Base-by-base conservation (phyloP, 2,113 vertebrate genomes). In the Peromyscus californicus region DNA sequence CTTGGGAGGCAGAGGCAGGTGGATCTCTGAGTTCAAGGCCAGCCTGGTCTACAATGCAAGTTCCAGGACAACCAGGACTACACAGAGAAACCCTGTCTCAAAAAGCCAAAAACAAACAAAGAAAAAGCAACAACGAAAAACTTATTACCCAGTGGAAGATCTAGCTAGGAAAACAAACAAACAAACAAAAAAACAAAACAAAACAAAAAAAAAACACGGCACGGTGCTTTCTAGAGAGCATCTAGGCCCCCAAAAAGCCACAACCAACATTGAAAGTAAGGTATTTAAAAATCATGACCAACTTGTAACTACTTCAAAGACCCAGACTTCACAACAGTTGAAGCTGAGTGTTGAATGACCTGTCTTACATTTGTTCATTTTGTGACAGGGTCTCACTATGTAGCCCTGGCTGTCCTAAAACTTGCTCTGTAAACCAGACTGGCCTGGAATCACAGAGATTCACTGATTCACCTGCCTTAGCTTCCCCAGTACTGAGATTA, bases 211-310 rank as follows among this genome's bases (percentile, higher is more conserved):
- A 84, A 63, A 42, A 51, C 42, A 92, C 31, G 2, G 5, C 22
- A 1, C 15, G 22, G 24, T 12, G 4, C 65, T 48, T 89, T 16
- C 65, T 84, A 78, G 65, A 90, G 19, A 90, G 12, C 13, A 69
- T 4, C 57, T 8, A 92, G 89, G 29, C n/a, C 57, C 84, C 88
- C n/a, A 70, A 61, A 39, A 65, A 59, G 17, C 17, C 63, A 93
- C 36, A 59, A 51, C 1, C n/a, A 54, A 51, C n/a, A 57, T 48
- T 31, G 92, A 70, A 4, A 48, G 4, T 17, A 36, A n/a, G 2
- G 13, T 54, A 17, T 76, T 76, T 69, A 83, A 94, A 94, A 91
- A 79, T 72, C 36, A 45, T 82, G 59, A 80, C 33, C 86, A 86
- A 72, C 21, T 17, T 24, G 42, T 31, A 39, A 57, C 10, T 13